Percentiles rank a stretch among this genome's conserved stretches.
Evolutionary conservation across 1,140 invertebrate species (phyloP).

Genomic region (Homarus americanus): DNA sequence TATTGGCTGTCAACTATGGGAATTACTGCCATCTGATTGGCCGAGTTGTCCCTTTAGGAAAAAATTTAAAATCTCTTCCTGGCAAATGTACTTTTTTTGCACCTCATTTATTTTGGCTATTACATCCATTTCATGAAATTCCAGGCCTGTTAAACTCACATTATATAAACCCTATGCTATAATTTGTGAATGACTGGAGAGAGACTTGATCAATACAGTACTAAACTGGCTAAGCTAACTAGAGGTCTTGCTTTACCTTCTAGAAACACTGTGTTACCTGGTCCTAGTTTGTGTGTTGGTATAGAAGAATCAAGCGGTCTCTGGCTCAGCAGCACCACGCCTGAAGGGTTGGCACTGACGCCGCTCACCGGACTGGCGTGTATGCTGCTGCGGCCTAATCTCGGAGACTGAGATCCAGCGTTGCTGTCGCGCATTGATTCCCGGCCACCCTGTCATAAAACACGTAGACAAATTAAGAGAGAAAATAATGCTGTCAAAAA

Average conservation of each 20-base stretch:
- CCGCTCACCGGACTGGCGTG: constrained; percentile 13
- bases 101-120: too few relatives aligned
- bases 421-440: constrained; percentile 42
- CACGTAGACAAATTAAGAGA: background rate
- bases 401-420: constrained; percentile 38
- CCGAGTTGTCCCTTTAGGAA: too few relatives aligned
- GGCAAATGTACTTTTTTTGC: too few relatives aligned
- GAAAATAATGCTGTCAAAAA: background rate
- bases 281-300: constrained; percentile 33
- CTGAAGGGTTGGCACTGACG: constrained; percentile 50
- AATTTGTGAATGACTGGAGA: too few relatives aligned
- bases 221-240: too few relatives aligned
- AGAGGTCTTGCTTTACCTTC: background rate
- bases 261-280: constrained; percentile 33
- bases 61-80: too few relatives aligned
- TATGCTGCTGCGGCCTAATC: constrained; percentile 35
- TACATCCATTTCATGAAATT: too few relatives aligned
- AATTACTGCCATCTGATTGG: too few relatives aligned
- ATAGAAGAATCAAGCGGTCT: constrained; percentile 37
- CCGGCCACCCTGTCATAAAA: background rate
- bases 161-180: too few relatives aligned
- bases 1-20: too few relatives aligned
- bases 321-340: constrained; percentile 60
- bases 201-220: too few relatives aligned
- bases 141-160: too few relatives aligned